Percentiles rank a stretch among this genome's conserved stretches.
Conservation (phyloP, 1,140 invertebrate species). For the Drosophila miranda region DNA sequence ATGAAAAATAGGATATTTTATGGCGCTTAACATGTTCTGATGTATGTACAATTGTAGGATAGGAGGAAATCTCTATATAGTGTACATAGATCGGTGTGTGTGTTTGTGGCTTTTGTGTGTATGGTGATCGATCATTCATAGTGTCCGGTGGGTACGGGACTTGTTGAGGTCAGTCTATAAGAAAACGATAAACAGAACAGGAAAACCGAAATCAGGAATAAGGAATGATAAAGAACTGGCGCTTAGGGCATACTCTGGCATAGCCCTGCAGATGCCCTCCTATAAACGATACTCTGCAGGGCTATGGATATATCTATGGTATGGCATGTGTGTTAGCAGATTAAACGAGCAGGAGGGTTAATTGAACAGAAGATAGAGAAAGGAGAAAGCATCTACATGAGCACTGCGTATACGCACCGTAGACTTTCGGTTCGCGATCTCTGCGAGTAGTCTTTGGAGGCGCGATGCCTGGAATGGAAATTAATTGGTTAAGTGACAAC, state of each 20-base stretch:
- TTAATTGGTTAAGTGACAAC: constrained; percentile 67
- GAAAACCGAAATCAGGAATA: constrained; percentile 29
- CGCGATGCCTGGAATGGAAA: constrained; percentile 73
- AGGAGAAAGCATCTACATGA: constrained; percentile 25
- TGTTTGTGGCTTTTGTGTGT: constrained; percentile 23
- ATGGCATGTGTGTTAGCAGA: constrained; percentile 18
- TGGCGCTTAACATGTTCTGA: not conserved
- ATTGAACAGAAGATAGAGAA: constrained; percentile 10
- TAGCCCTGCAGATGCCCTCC: constrained; percentile 24
- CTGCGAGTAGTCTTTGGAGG: constrained; percentile 90
- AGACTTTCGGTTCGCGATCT: constrained; percentile 90
- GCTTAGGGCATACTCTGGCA: no score
- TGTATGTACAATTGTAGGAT: constrained; percentile 23
- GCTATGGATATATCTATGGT: not conserved
- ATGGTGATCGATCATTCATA: constrained; percentile 59
- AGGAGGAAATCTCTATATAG: constrained; percentile 53
- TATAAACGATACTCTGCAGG: not conserved
- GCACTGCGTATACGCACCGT: constrained; percentile 84
- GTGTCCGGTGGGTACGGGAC: constrained; percentile 73
- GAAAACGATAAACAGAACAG: constrained; percentile 44
- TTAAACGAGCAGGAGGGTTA: constrained; percentile 27
- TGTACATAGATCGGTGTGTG: constrained; percentile 25
- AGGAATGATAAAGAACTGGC: constrained; percentile 3
- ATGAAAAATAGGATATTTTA: constrained; percentile 27
- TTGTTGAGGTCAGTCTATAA: constrained; percentile 77